phyloP scores from a whole-genome alignment of 2,888 invertebrate genomes.

The Lutraria lutraria region DNA sequence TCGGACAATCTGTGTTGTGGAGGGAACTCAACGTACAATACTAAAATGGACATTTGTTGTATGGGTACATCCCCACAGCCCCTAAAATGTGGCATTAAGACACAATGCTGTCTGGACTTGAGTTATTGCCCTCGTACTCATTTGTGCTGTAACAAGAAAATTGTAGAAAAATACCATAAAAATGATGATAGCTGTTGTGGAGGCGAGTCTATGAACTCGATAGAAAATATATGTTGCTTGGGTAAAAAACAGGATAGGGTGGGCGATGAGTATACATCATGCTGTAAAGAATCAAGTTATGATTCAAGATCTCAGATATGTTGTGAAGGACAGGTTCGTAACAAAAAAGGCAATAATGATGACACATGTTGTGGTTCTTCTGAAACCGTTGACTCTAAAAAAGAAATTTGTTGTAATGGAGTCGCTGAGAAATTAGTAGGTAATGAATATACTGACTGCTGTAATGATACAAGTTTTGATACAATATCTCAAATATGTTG shows the following conservation, averaged over 20 bases:
- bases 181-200: conserved; percentile 62
- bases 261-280: conserved; percentile 37
- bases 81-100: conserved; percentile 17
- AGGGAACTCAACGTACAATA: conserved; percentile 44
- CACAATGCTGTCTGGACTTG: conserved; percentile 44
- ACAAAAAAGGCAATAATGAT: conserved; percentile 50
- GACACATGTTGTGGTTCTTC: conserved; percentile 55
- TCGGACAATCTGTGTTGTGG: conserved; percentile 54
- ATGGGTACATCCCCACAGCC: conserved; percentile 48
- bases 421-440: conserved; percentile 37
- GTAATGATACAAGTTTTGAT: conserved; percentile 51
- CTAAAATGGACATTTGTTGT: conserved; percentile 53
- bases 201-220: conserved; percentile 41
- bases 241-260: conserved; percentile 36
- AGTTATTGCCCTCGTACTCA: conserved; percentile 48
- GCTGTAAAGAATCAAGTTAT: conserved; percentile 55
- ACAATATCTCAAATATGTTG: conserved; percentile 49
- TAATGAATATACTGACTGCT: conserved; percentile 49
- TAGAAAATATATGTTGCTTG: conserved; percentile 51
- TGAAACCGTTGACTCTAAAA: conserved; percentile 44
- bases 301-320: conserved; percentile 51
- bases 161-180: conserved; percentile 26
- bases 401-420: conserved; percentile 53
- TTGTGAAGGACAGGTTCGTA: conserved; percentile 45
- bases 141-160: conserved; percentile 46